Base-by-base conservation (phyloP, 2,113 vertebrate species). In the Percina caprodes region DNA sequence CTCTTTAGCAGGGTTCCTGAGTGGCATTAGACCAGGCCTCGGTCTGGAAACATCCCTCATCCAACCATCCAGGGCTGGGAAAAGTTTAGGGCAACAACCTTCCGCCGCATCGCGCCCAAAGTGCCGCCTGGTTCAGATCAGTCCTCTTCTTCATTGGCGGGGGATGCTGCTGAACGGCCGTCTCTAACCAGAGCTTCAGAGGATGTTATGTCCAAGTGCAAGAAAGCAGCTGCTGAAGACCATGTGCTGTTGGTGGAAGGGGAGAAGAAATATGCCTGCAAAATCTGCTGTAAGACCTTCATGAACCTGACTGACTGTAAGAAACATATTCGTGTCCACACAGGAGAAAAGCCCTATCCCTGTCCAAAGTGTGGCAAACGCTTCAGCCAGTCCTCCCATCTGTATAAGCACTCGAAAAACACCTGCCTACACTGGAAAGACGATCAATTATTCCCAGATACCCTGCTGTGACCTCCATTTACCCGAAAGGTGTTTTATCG, bases 201-300 rank as follows among this genome's bases (percentile, higher is more conserved):
- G 0, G 97, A 99, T 0, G 98, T 99, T 18, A 93, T 99, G 58
- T 99, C 97, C 2, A 99, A 99, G 82, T 99, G 98, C 82, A 99
- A 98, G 94, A 99, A 99, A 88, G 98, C 98, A 0, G 96, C 99
- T 23, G 97, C 97, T 0, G 97, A 99, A 93, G 97, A 99, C 90
- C 97, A 97, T 0, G 98, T 99, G 76, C 90, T 99, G 82, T 95
- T 99, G 26, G 97, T 99, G 42, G 98, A 99, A 82, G 98, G 98
- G 0, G 97, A 97, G 0, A 98, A 97, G 78, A 99, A 99, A 84
- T 99, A 99, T 0, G 98, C 98, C 14, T 99, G 98, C 92, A 97
- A 97, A 92, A 98, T 99, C 93, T 99, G 98, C 96, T 98, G 96
- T 69, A 99, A 99, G 96, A 99, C 97, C 3, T 99, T 99, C 72